phyloP scores from a whole-genome alignment of 2,797 vertebrate genomes.

The Trachops cirrhosus region DNA sequence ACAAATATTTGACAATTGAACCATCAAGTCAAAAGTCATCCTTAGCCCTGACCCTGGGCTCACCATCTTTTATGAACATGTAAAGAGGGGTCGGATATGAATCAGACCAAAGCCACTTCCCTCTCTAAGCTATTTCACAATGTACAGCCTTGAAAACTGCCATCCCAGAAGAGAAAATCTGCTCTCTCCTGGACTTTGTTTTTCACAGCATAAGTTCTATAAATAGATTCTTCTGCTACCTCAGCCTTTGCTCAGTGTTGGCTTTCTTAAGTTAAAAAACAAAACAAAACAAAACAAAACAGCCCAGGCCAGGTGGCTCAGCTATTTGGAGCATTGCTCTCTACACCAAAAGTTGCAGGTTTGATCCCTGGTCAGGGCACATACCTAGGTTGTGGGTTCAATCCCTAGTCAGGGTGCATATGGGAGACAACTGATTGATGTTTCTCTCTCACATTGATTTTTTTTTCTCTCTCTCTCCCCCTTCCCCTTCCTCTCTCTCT shows the following conservation, averaged over 20 bases:
- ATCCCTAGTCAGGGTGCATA: neutral
- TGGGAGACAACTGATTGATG: neutral
- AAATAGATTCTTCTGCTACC: neutral
- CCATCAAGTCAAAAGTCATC: neutral
- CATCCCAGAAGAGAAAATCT: slow-evolving; percentile 9
- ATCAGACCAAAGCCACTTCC: slow-evolving; percentile 23
- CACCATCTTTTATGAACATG: neutral
- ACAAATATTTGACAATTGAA: neutral
- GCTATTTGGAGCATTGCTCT: neutral
- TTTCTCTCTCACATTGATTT: neutral
- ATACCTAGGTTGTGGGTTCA: neutral
- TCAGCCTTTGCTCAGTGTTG: neutral
- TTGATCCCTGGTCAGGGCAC: neutral
- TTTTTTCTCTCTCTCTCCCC: neutral
- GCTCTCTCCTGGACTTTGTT: neutral
- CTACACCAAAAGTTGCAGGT: neutral
- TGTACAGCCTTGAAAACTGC: slow-evolving; percentile 1
- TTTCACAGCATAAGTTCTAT: neutral
- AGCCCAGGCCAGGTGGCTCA: neutral
- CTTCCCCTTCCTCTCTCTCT: neutral
- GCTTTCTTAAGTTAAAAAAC: slow-evolving; percentile 1
- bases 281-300: neutral
- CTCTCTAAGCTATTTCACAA: slow-evolving; percentile 46
- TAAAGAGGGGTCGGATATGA: slow-evolving; percentile 1
- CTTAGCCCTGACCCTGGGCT: neutral